Conservation (phyloP, 2,797 vertebrate genomes). For the Cuculus canorus region DNA sequence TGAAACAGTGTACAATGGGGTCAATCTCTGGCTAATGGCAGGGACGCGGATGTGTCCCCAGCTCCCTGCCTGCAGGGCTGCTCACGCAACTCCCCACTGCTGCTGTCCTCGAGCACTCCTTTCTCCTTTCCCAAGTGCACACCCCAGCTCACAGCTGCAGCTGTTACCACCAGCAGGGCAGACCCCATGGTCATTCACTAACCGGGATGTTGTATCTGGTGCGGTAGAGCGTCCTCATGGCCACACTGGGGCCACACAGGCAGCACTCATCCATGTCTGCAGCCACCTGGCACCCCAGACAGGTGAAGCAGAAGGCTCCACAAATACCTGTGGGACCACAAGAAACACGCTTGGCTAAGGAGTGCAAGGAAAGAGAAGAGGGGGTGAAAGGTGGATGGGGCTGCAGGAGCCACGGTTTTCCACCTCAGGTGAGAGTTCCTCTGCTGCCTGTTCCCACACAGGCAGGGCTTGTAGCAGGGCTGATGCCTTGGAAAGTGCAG, state of each 20-base stretch:
- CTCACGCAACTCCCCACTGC: fast-evolving
- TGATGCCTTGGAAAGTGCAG: fast-evolving
- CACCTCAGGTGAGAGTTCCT: neutral
- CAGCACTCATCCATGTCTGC: conserved; percentile 84
- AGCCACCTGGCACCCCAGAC: conserved; percentile 80
- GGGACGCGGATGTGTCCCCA: neutral
- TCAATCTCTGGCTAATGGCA: neutral
- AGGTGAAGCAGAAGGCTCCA: conserved; percentile 70
- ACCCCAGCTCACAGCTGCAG: fast-evolving
- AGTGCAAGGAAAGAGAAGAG: neutral
- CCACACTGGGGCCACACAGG: conserved; percentile 72
- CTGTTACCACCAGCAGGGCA: fast-evolving
- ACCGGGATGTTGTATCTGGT: conserved; percentile 85
- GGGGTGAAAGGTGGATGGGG: fast-evolving
- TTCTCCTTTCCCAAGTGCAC: neutral
- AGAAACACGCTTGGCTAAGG: neutral
- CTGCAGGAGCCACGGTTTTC: neutral
- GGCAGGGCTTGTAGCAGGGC: neutral
- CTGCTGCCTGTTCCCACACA: neutral
- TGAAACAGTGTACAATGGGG: fast-evolving
- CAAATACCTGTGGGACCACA: conserved; percentile 66
- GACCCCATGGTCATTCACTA: neutral
- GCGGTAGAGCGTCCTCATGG: conserved; percentile 85
- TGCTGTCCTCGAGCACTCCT: neutral
- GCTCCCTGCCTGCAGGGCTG: neutral